Evolutionary conservation across 2,113 vertebrate species (phyloP).

Genomic region (Terrapene triunguis): DNA sequence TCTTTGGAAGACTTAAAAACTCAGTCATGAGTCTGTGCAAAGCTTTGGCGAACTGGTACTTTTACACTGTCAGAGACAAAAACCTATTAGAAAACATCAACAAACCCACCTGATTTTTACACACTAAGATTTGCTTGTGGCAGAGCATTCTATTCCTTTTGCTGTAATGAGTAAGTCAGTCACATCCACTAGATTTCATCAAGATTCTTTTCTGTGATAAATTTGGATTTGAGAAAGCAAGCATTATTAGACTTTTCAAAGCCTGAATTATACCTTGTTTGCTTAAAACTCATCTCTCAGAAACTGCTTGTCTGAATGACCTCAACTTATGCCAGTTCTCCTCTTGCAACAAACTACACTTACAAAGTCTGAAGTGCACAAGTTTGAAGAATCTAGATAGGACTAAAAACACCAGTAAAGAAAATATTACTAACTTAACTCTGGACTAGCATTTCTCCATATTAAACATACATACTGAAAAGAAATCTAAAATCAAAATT

Average conservation of each 20-base stretch:
- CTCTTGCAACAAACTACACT: background rate
- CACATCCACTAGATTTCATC: too few species aligned
- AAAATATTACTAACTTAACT: background rate
- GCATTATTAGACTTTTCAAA: background rate
- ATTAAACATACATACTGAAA: background rate
- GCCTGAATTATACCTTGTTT: background rate
- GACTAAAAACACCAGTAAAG: background rate
- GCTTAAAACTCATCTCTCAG: background rate
- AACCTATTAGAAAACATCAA: background rate
- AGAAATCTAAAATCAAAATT: conserved; percentile 21
- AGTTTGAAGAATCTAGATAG: background rate
- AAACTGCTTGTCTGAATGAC: background rate
- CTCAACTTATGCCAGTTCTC: background rate
- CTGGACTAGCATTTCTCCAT: conserved; percentile 4
- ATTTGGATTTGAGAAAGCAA: background rate
- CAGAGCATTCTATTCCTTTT: background rate
- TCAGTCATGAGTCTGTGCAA: background rate
- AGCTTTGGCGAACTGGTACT: background rate
- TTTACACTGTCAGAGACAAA: conserved; percentile 12
- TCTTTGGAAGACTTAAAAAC: background rate
- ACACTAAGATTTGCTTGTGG: background rate
- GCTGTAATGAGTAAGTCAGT: background rate
- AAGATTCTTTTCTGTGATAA: too few species aligned
- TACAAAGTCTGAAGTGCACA: background rate
- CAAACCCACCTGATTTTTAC: background rate